Evolutionary conservation across 2,113 vertebrate species (phyloP).

Genomic region (Spizaetus ornatus): DNA sequence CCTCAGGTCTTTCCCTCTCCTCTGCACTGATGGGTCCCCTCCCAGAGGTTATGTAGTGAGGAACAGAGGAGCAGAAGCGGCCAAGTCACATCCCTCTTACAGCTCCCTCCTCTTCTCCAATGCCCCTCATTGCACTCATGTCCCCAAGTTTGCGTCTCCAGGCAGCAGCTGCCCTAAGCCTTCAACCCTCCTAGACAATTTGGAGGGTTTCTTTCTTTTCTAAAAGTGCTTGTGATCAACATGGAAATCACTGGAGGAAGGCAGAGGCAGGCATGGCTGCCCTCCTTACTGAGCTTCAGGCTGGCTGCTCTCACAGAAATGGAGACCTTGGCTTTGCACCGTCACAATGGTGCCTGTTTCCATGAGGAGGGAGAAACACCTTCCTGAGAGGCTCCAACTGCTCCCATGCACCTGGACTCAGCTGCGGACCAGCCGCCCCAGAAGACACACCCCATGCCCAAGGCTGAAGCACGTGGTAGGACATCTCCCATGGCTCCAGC

Average conservation of each 20-base stretch:
- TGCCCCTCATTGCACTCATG: background rate
- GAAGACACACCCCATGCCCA: rapidly evolving
- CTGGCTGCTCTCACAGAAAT: background rate
- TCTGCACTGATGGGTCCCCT: too few relatives aligned
- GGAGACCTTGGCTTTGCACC: rapidly evolving
- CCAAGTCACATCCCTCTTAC: background rate
- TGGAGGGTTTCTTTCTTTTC: background rate
- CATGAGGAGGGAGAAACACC: background rate
- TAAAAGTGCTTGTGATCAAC: background rate
- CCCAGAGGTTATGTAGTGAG: background rate
- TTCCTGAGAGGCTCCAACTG: background rate
- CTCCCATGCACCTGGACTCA: rapidly evolving
- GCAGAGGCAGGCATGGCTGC: rapidly evolving
- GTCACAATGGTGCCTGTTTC: background rate
- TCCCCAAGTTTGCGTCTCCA: background rate
- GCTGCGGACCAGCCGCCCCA: rapidly evolving
- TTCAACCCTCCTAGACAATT: background rate
- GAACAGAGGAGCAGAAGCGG: background rate
- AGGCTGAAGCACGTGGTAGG: background rate
- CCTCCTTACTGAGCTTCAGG: background rate
- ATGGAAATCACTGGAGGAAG: background rate
- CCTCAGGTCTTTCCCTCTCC: background rate
- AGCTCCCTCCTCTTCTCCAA: background rate
- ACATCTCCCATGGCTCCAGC: background rate
- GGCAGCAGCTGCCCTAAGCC: background rate